phyloP scores from a whole-genome alignment of 2,888 invertebrate species.

The Zele albiditarsus region DNA sequence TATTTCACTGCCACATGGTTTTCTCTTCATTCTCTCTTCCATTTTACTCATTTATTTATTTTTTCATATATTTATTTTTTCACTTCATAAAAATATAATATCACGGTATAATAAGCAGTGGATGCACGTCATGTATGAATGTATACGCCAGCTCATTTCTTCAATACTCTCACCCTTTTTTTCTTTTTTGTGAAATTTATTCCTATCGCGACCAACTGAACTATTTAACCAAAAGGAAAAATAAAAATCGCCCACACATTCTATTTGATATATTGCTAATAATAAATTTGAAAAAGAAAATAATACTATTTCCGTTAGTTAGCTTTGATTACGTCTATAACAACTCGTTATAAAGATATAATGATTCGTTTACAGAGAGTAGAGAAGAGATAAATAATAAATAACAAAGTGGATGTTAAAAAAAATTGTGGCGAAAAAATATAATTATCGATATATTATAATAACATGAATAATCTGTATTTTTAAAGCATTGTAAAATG shows the following conservation, averaged over 20 bases:
- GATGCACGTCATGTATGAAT: background rate
- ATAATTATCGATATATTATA: too few species aligned
- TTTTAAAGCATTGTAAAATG: too few species aligned
- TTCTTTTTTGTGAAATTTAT: background rate
- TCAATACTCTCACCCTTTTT: background rate
- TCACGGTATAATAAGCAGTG: background rate
- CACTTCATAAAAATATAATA: background rate
- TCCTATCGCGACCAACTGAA: background rate
- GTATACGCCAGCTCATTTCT: background rate
- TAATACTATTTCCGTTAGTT: background rate
- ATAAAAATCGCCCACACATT: too few species aligned
- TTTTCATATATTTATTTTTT: constrained; percentile 28
- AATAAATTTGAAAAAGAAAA: background rate
- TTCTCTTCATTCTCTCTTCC: constrained; percentile 12
- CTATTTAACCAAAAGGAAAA: background rate
- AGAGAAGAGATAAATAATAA: background rate
- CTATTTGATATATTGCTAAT: too few species aligned
- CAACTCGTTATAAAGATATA: background rate
- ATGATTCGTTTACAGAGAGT: background rate
- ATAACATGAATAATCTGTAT: too few species aligned
- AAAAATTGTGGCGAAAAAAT: too few species aligned
- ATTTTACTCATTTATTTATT: constrained; percentile 26
- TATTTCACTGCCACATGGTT: constrained; percentile 10
- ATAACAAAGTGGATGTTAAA: too few species aligned
- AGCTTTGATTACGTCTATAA: background rate